Evolutionary conservation across 2,113 vertebrate genomes (phyloP).

Genomic region (Oreotrochilus melanogaster): DNA sequence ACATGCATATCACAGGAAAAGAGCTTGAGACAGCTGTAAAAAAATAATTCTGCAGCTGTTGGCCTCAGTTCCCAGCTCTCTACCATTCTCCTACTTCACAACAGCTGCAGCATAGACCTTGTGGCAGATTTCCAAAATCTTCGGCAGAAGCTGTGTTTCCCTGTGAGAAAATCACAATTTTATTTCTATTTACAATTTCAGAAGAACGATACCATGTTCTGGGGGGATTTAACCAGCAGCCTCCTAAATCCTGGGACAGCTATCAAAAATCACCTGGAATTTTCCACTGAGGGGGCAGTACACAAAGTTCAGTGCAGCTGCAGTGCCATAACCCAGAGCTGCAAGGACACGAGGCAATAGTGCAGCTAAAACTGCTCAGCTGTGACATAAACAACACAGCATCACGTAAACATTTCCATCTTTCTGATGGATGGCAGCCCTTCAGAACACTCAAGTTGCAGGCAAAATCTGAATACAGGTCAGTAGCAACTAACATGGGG

Average conservation of each 20-base stretch:
- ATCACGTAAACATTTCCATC: background rate
- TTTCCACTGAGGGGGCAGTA: background rate
- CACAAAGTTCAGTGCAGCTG: rapidly evolving
- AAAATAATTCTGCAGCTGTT: conserved; percentile 37
- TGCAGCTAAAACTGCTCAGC: background rate
- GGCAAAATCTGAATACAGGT: background rate
- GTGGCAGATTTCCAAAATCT: conserved; percentile 12
- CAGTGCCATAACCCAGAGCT: background rate
- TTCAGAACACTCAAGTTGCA: background rate
- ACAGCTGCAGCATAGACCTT: conserved; percentile 23
- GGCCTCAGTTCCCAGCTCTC: background rate
- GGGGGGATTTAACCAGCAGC: background rate
- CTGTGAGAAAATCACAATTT: background rate
- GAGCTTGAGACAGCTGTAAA: background rate
- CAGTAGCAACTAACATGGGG: background rate
- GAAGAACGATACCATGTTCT: background rate
- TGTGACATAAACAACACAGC: background rate
- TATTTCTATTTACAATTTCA: background rate
- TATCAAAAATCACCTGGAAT: background rate
- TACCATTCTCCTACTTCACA: background rate
- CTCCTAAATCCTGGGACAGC: background rate
- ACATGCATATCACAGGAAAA: background rate
- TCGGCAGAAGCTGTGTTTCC: background rate
- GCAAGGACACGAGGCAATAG: background rate
- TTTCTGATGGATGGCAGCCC: background rate